Base-by-base conservation (phyloP, 2,888 invertebrate genomes). In the Fissipunctia ypsillon region DNA sequence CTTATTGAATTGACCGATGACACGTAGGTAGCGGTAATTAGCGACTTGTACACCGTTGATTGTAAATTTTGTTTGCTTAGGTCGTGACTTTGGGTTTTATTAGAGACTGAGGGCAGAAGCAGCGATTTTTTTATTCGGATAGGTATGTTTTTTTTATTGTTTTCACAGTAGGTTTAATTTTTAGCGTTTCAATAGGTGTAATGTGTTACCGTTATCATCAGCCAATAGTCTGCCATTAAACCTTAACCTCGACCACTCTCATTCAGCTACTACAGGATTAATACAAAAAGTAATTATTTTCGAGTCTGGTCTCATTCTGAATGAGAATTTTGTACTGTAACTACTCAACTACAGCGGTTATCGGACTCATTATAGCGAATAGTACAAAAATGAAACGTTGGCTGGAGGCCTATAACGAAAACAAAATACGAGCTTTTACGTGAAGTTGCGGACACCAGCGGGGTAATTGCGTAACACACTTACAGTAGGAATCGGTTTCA, bases 1-100 rank as follows among this genome's bases (percentile, higher is more conserved):
- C 68, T 83, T 75, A 85, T 79, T 85, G 78, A 68, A 74, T 70
- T 75, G 74, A 69, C 78, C 79, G 70, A 78, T 85, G 87, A 76
- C 79, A 83, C 68, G 78, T 72, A 50, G 41, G 78, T 72, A 50
- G 41, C 43, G 31, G 61, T 81, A 78, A 85, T 81, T 76, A 68
- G 64, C 60, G 56, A 38, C 38, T 74, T 80, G 73, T 73, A 57
- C 69, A 56, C n/a, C 19, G 52, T 48, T 74, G 35, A 56, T 61
- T 65, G 56, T 60, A 28, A 50, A 78, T 67, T 77, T 41, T 73
- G 59, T 65, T 65, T 68, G 67, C 52, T 73, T 64, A 69, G 69
- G 68, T 50, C 28, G 10, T 22, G 14, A 52, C 28, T 65, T n/a
- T 12, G 48, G 31, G 54, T 43, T 72, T 73, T 45, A 22, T 78